Conservation (phyloP, 2,797 vertebrate genomes). For the Ispidina lecontei region DNA sequence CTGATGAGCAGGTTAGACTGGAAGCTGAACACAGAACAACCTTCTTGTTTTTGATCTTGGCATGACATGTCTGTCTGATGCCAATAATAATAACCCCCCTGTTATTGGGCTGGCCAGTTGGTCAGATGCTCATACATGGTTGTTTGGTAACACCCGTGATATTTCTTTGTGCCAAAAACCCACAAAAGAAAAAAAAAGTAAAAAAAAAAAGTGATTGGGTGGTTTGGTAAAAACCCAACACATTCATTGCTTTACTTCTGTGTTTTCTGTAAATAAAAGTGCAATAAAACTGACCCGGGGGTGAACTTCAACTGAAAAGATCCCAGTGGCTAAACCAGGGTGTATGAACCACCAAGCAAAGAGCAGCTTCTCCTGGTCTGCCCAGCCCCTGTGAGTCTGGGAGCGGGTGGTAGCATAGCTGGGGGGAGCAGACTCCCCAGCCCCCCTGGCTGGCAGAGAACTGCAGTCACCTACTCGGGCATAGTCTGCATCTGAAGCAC, state of each 20-base stretch:
- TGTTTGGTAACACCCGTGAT: slow-evolving; percentile 77
- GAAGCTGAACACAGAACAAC: slow-evolving; percentile 70
- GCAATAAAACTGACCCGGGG: slow-evolving; percentile 59
- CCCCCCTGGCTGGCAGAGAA: accelerated
- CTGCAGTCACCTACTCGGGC: not conserved
- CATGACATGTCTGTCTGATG: slow-evolving; percentile 55
- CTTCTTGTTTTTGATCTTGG: slow-evolving; percentile 57
- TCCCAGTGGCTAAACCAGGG: not conserved
- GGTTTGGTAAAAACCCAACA: slow-evolving; percentile 73
- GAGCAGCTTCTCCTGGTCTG: not conserved
- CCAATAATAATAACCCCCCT: no score
- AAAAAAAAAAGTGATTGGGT: not conserved
- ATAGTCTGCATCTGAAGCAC: not conserved
- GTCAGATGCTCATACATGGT: slow-evolving; percentile 57
- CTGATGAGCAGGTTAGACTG: slow-evolving; percentile 66
- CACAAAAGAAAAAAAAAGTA: not conserved
- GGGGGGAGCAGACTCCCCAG: not conserved
- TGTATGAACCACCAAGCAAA: not conserved
- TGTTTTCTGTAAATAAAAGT: slow-evolving; percentile 86
- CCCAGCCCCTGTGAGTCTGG: accelerated
- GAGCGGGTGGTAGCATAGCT: accelerated
- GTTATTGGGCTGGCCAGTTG: slow-evolving; percentile 54
- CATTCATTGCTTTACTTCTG: slow-evolving; percentile 77
- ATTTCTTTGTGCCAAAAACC: slow-evolving; percentile 77
- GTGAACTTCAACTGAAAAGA: slow-evolving; percentile 27